Evolutionary conservation across 2,113 vertebrate species (phyloP).

Genomic region (Leuciscus idus): DNA sequence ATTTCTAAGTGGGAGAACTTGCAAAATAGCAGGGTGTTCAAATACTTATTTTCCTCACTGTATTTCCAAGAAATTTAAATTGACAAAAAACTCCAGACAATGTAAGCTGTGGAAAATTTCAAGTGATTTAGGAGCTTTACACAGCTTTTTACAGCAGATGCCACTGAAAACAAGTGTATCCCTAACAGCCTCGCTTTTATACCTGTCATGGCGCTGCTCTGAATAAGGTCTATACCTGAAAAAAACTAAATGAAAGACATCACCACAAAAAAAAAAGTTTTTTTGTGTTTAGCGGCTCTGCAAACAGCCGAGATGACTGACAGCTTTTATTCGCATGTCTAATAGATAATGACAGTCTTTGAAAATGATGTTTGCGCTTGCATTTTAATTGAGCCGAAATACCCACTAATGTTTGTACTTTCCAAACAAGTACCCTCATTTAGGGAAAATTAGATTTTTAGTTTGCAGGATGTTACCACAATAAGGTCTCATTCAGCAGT

Average conservation of each 20-base stretch:
- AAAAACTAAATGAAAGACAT: conserved; percentile 70
- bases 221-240: conserved; percentile 14
- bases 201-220: too few species aligned
- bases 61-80: too few species aligned
- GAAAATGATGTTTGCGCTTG: conserved; percentile 84
- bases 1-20: too few species aligned
- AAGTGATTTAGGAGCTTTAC: too few species aligned
- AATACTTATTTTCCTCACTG: too few species aligned
- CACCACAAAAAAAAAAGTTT: conserved; percentile 76
- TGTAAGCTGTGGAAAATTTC: too few species aligned
- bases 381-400: conserved; percentile 80
- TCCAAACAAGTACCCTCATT: conserved; percentile 82
- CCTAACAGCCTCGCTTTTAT: too few species aligned
- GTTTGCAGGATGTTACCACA: conserved; percentile 85
- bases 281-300: conserved; percentile 65
- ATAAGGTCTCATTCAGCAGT: conserved; percentile 80
- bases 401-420: conserved; percentile 83
- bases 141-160: too few species aligned
- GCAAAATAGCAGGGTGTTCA: too few species aligned
- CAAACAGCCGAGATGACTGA: conserved; percentile 84
- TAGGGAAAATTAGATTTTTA: conserved; percentile 88
- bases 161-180: too few species aligned
- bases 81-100: too few species aligned
- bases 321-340: conserved; percentile 82
- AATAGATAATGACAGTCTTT: conserved; percentile 81